Evolutionary conservation across 2,888 invertebrate species (phyloP).

Genomic region (Neoitamus cyanurus): DNA sequence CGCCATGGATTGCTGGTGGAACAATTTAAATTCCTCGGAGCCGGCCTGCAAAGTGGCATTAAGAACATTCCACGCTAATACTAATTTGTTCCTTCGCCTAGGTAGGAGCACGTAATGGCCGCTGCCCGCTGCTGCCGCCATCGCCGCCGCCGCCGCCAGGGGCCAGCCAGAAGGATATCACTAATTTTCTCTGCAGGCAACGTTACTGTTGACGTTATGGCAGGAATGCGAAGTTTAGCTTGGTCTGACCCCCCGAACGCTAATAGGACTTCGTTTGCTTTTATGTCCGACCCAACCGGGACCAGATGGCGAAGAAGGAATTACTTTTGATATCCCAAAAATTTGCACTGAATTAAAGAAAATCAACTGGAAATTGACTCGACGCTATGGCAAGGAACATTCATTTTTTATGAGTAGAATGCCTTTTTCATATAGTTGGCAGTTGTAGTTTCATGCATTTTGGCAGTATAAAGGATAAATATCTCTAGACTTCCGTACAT

Average conservation of each 20-base stretch:
- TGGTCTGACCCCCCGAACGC: not conserved
- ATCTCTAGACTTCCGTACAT: too few relatives aligned
- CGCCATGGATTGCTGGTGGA: slow-evolving; percentile 6
- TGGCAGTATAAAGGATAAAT: too few relatives aligned
- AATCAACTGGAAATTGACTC: not conserved
- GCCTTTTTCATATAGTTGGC: not conserved
- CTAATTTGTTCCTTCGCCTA: slow-evolving; percentile 16
- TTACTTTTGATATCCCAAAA: not conserved
- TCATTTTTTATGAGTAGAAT: not conserved
- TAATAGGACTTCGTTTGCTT: not conserved
- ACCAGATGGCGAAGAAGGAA: not conserved
- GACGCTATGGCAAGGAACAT: not conserved
- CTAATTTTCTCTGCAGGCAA: slow-evolving; percentile 16
- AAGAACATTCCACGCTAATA: slow-evolving; percentile 33
- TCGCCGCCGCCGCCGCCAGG: not conserved
- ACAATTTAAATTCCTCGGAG: slow-evolving; percentile 27
- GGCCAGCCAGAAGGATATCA: slow-evolving; percentile 3
- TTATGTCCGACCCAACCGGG: not conserved
- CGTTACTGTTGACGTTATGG: not conserved
- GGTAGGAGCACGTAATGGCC: not conserved
- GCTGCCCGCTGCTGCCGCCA: not conserved
- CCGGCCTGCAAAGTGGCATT: slow-evolving; percentile 19
- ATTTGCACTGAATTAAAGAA: not conserved
- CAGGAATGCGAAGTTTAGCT: not conserved
- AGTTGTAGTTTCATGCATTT: too few relatives aligned